These are phyloP conservation scores for Mamestra brassicae DNA, from an alignment of 2,888 invertebrate species.

Conservation along the genomic window DNA sequence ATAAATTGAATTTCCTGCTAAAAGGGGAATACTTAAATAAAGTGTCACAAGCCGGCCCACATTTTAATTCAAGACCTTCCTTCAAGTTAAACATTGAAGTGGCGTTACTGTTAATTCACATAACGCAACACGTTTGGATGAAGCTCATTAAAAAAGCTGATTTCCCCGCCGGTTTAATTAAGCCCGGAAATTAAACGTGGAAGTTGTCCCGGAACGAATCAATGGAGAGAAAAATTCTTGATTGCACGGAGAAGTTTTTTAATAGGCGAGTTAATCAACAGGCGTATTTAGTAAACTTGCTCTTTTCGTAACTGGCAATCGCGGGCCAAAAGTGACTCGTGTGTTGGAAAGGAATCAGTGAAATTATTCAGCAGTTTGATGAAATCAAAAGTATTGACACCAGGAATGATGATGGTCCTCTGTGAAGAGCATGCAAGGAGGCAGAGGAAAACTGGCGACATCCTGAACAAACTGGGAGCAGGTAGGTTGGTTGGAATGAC, in stretches of 20 bases:
- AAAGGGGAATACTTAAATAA: constrained; percentile 32
- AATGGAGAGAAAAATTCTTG: constrained; percentile 70
- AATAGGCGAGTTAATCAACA: constrained; percentile 53
- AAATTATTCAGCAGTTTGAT: neutral
- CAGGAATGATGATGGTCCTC: too few species aligned
- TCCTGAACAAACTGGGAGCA: too few species aligned
- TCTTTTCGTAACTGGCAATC: constrained; percentile 28
- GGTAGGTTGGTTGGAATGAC: too few species aligned
- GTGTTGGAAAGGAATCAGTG: constrained; percentile 9
- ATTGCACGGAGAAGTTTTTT: constrained; percentile 55
- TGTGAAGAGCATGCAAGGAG: too few species aligned
- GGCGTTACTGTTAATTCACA: constrained; percentile 6
- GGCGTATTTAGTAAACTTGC: constrained; percentile 36
- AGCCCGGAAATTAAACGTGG: constrained; percentile 78
- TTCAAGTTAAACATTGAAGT: neutral
- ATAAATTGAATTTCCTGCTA: constrained; percentile 43
- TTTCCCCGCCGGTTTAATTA: constrained; percentile 80
- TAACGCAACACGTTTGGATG: constrained; percentile 49
- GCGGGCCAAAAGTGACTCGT: neutral
- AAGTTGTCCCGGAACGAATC: constrained; percentile 77
- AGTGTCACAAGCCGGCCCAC: neutral
- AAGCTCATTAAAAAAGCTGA: constrained; percentile 74
- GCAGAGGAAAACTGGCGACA: too few species aligned
- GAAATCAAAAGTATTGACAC: neutral
- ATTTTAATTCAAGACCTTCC: neutral